Percentiles rank a stretch among this genome's conserved stretches.
These are phyloP conservation scores for Agriopis leucophaearia DNA, from an alignment of 2,888 invertebrate genomes.

Conservation along the genomic window DNA sequence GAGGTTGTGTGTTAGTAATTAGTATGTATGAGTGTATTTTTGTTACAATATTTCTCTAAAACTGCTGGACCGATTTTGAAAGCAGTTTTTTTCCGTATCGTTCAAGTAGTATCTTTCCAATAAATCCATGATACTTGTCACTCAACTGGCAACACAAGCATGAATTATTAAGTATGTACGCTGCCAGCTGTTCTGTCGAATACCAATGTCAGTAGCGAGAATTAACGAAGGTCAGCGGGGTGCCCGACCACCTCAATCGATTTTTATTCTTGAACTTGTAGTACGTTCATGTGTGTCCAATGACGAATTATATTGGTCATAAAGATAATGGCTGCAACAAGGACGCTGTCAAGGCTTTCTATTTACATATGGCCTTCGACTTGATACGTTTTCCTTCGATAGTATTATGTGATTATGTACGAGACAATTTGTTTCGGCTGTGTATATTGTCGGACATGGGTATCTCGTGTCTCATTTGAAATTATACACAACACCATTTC, in stretches of 20 bases:
- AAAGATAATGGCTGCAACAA: slow-evolving; percentile 58
- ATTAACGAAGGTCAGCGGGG: slow-evolving; percentile 55
- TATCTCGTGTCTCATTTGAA: no score
- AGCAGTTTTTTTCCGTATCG: no score
- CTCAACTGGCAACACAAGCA: background rate
- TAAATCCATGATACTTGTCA: background rate
- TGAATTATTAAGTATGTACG: slow-evolving; percentile 6
- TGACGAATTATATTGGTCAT: slow-evolving; percentile 53
- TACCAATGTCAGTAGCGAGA: slow-evolving; percentile 56
- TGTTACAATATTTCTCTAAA: no score
- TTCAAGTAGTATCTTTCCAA: background rate
- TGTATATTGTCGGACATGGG: no score
- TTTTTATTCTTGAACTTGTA: slow-evolving; percentile 71
- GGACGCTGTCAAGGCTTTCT: slow-evolving; percentile 39
- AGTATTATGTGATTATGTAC: background rate
- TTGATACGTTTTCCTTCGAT: slow-evolving; percentile 7
- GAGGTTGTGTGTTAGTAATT: no score
- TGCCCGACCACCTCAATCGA: slow-evolving; percentile 68
- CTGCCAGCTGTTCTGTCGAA: slow-evolving; percentile 32
- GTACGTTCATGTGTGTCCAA: slow-evolving; percentile 58
- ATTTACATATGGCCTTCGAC: slow-evolving; percentile 18
- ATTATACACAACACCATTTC: no score
- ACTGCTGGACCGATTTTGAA: no score
- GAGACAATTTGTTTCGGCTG: background rate
- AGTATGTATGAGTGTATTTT: no score